Evolutionary conservation across 2,113 vertebrate genomes (phyloP).

Genomic region (Misgurnus mizolepis): DNA sequence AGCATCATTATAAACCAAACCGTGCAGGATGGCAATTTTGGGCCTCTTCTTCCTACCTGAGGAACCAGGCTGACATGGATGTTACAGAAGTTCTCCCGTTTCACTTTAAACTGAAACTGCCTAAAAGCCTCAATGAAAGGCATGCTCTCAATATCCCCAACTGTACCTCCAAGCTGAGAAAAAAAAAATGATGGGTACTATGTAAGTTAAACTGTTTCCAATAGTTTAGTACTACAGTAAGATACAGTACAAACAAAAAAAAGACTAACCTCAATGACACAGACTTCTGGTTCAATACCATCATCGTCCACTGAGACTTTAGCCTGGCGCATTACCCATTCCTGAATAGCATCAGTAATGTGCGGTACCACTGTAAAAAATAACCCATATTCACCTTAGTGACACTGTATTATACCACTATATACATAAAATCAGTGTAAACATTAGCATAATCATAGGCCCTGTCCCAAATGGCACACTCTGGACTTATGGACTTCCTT

Average conservation of each 20-base stretch:
- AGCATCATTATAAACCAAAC: background rate
- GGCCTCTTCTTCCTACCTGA: constrained; percentile 76
- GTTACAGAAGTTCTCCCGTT: constrained; percentile 94
- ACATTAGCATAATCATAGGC: too few relatives aligned
- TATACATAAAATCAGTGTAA: background rate
- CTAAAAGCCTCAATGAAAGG: constrained; percentile 97
- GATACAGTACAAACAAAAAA: background rate
- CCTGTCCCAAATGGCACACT: too few relatives aligned
- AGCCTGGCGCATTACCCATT: constrained; percentile 95
- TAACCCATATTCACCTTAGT: constrained; percentile 11
- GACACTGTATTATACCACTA: background rate
- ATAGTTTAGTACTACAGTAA: background rate
- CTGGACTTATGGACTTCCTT: too few relatives aligned
- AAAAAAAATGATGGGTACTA: constrained; percentile 16
- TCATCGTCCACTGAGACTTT: constrained; percentile 90
- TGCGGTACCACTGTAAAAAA: constrained; percentile 87
- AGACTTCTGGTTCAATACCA: constrained; percentile 89
- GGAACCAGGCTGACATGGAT: constrained; percentile 96
- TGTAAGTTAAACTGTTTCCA: background rate
- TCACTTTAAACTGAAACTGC: constrained; percentile 97
- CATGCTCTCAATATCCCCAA: constrained; percentile 97
- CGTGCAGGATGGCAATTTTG: background rate
- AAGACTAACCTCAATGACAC: constrained; percentile 88
- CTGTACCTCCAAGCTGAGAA: constrained; percentile 87
- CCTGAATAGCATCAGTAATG: constrained; percentile 96